A percentile compares a stretch with the other conserved stretches of the same genome.
Conservation (phyloP, 2,888 invertebrate species). For the Hyposoter didymator region DNA sequence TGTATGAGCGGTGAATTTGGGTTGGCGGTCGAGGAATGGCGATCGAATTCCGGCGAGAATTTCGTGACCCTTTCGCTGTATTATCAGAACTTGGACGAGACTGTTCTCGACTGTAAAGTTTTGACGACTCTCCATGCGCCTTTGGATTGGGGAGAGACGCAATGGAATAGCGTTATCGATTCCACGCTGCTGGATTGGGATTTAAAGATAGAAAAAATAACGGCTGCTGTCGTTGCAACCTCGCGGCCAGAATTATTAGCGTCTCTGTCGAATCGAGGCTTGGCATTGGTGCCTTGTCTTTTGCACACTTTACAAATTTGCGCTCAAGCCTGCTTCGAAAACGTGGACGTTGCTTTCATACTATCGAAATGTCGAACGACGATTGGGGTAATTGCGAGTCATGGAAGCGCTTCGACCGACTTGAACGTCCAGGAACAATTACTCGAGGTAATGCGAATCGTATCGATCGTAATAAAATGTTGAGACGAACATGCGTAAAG, state of each 20-base stretch:
- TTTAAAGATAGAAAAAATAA: slow-evolving; percentile 82
- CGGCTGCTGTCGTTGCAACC: slow-evolving; percentile 83
- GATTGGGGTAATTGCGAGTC: slow-evolving; percentile 81
- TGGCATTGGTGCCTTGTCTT: slow-evolving; percentile 84
- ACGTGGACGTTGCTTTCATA: slow-evolving; percentile 80
- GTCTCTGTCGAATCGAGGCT: slow-evolving; percentile 79
- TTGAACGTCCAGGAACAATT: slow-evolving; percentile 83
- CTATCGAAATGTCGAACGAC: slow-evolving; percentile 82
- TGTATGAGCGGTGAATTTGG: slow-evolving; percentile 80
- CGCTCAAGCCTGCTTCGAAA: slow-evolving; percentile 83
- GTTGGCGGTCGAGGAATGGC: slow-evolving; percentile 84
- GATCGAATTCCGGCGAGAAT: slow-evolving; percentile 80
- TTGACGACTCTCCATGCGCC: slow-evolving; percentile 84
- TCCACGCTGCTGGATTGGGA: slow-evolving; percentile 83
- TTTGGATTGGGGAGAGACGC: slow-evolving; percentile 79
- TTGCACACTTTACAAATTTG: slow-evolving; percentile 84
- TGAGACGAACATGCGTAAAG: background rate
- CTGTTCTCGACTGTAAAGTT: slow-evolving; percentile 82
- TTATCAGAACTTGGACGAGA: slow-evolving; percentile 82
- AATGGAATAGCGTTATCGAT: slow-evolving; percentile 83
- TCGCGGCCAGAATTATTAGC: slow-evolving; percentile 78
- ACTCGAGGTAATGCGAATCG: slow-evolving; percentile 76
- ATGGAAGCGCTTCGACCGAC: slow-evolving; percentile 78
- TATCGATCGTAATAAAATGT: background rate
- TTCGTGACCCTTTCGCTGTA: slow-evolving; percentile 84